Evolutionary conservation across 2,797 vertebrate species (phyloP).

Genomic region (Sandelia bainsii): DNA sequence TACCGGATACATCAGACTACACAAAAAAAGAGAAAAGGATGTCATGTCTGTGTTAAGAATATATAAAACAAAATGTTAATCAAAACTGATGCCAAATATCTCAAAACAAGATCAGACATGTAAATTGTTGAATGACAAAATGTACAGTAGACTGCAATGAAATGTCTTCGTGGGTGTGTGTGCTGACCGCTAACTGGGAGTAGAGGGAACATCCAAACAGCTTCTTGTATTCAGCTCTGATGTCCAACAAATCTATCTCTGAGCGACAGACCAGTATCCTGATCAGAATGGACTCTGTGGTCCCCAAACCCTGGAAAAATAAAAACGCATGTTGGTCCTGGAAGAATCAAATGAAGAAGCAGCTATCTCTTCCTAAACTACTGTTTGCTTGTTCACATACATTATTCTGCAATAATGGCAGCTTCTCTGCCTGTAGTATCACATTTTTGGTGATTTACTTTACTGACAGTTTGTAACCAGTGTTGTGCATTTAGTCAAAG

Average conservation of each 20-base stretch:
- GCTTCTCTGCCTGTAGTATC: background rate
- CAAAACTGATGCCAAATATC: background rate
- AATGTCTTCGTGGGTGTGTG: background rate
- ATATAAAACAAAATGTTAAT: background rate
- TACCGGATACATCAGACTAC: slow-evolving; percentile 82
- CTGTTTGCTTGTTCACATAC: background rate
- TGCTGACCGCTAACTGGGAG: slow-evolving; percentile 85
- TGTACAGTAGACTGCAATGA: background rate
- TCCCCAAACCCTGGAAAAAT: slow-evolving; percentile 86
- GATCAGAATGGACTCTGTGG: slow-evolving; percentile 86
- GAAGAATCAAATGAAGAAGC: background rate
- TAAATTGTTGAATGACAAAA: background rate
- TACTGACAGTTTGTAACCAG: slow-evolving; percentile 21
- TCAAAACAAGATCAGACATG: background rate
- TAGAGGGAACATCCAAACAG: slow-evolving; percentile 85
- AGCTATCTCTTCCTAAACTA: background rate
- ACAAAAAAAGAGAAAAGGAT: slow-evolving; percentile 13
- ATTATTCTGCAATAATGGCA: background rate
- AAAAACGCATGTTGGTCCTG: background rate
- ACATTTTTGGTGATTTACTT: background rate
- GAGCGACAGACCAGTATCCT: slow-evolving; percentile 90
- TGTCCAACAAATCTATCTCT: slow-evolving; percentile 90
- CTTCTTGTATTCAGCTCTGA: slow-evolving; percentile 90
- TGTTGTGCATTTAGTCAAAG: slow-evolving; percentile 31
- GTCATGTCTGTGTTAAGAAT: background rate